Percentiles rank a stretch among this genome's conserved stretches.
phyloP scores from a whole-genome alignment of 1,140 invertebrate genomes.

The Halyomorpha halys region DNA sequence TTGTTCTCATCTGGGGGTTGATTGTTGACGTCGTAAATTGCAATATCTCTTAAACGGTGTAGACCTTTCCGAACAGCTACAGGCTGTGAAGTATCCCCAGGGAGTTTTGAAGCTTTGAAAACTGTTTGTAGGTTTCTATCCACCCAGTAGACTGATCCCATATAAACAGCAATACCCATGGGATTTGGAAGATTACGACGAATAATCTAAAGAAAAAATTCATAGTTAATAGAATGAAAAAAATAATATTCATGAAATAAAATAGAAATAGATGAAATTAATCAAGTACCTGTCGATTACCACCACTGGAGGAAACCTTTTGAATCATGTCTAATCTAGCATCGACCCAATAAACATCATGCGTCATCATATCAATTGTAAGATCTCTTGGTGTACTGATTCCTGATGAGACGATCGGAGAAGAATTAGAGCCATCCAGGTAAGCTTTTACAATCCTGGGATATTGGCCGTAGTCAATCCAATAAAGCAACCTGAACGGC shows the following conservation, averaged over 20 bases:
- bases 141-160: slow-evolving; percentile 85
- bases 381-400: slow-evolving; percentile 86
- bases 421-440: slow-evolving; percentile 82
- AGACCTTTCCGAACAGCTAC: slow-evolving; percentile 65
- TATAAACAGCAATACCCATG: slow-evolving; percentile 82
- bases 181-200: slow-evolving; percentile 85
- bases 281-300: slow-evolving; percentile 49
- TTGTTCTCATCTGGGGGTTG: slow-evolving; percentile 72
- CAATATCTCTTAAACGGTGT: slow-evolving; percentile 74
- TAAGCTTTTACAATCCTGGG: slow-evolving; percentile 84
- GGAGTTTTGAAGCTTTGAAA: slow-evolving; percentile 71
- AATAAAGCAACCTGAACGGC: slow-evolving; percentile 61
- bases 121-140: slow-evolving; percentile 85
- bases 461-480: slow-evolving; percentile 97
- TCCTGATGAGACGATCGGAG: slow-evolving; percentile 75
- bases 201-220: slow-evolving; percentile 47
- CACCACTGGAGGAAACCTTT: slow-evolving; percentile 69
- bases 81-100: slow-evolving; percentile 51
- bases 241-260: not conserved
- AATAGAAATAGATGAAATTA: slow-evolving; percentile 13
- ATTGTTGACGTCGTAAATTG: slow-evolving; percentile 76
- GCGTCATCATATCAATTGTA: slow-evolving; percentile 85
- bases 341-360: slow-evolving; percentile 97
- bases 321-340: slow-evolving; percentile 86
- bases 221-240: not conserved